A percentile compares a stretch with the other conserved stretches of the same genome.
Evolutionary conservation across 2,113 vertebrate species (phyloP).

Genomic region (Mesembrinibis cayennensis): DNA sequence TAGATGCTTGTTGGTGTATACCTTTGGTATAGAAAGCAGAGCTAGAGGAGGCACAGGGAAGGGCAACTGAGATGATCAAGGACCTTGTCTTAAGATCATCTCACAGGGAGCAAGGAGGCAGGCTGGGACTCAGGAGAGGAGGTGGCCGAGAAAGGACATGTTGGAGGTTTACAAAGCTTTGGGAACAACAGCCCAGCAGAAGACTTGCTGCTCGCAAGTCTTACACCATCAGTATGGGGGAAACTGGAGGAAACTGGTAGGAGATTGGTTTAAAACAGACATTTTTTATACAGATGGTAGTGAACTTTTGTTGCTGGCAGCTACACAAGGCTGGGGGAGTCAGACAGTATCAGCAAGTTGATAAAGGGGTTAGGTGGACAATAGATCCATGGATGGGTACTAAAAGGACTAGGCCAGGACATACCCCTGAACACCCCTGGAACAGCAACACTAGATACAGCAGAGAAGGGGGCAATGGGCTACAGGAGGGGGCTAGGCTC

Average conservation of each 20-base stretch:
- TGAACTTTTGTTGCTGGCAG: neutral
- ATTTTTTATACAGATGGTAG: neutral
- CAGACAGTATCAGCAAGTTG: neutral
- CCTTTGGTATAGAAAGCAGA: neutral
- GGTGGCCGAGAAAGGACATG: fast-evolving
- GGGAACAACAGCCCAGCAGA: neutral
- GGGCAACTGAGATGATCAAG: neutral
- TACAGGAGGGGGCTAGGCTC: neutral
- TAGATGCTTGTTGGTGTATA: neutral
- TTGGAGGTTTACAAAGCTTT: neutral
- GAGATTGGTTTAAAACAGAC: neutral
- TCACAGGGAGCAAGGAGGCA: neutral
- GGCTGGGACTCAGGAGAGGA: neutral
- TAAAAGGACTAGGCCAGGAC: neutral
- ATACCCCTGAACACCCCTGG: neutral
- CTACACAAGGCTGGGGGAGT: neutral
- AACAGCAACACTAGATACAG: neutral
- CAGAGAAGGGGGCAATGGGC: neutral
- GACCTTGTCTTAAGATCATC: neutral
- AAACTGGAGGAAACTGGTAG: neutral
- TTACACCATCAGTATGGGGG: neutral
- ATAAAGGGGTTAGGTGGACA: neutral
- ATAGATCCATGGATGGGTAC: neutral
- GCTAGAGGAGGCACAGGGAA: neutral
- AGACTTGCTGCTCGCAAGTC: neutral